Conservation (phyloP, 1,140 invertebrate genomes). For the Diorhabda elongata region DNA sequence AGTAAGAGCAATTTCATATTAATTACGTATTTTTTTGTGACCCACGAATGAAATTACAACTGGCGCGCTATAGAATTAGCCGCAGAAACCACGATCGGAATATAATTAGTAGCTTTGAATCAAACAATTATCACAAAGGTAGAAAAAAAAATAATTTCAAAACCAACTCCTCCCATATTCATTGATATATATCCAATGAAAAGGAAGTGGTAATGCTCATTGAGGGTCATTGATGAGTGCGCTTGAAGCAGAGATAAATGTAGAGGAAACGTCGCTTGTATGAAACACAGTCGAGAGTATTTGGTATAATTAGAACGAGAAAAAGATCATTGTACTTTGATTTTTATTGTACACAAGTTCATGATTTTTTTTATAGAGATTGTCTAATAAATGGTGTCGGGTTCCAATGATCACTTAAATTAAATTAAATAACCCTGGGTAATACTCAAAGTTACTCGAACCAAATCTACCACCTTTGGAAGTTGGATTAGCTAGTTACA, state of each 20-base stretch:
- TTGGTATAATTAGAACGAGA: neutral
- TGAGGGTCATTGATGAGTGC: neutral
- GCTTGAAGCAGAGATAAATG: neutral
- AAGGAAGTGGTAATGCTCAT: conserved; percentile 1
- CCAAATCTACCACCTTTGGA: too few relatives aligned
- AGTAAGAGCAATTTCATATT: too few relatives aligned
- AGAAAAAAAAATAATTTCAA: neutral
- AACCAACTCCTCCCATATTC: conserved; percentile 1
- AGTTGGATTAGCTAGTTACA: too few relatives aligned
- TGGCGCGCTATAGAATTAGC: neutral
- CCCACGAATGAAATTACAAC: neutral
- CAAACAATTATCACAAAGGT: conserved; percentile 2
- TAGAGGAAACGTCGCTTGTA: neutral
- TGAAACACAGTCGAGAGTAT: neutral
- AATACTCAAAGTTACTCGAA: too few relatives aligned
- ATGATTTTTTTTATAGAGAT: too few relatives aligned
- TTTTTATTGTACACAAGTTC: too few relatives aligned
- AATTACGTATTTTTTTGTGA: too few relatives aligned
- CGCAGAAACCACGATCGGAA: neutral
- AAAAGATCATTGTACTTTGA: neutral
- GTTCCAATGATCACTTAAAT: too few relatives aligned
- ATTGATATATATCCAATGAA: neutral
- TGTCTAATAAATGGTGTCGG: too few relatives aligned
- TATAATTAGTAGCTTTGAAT: conserved; percentile 1
- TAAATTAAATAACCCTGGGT: too few relatives aligned